Evolutionary conservation across 2,113 vertebrate genomes (phyloP), one percentile per base, ranked within the genome.

Genomic region (Sceloporus tristichus): DNA sequence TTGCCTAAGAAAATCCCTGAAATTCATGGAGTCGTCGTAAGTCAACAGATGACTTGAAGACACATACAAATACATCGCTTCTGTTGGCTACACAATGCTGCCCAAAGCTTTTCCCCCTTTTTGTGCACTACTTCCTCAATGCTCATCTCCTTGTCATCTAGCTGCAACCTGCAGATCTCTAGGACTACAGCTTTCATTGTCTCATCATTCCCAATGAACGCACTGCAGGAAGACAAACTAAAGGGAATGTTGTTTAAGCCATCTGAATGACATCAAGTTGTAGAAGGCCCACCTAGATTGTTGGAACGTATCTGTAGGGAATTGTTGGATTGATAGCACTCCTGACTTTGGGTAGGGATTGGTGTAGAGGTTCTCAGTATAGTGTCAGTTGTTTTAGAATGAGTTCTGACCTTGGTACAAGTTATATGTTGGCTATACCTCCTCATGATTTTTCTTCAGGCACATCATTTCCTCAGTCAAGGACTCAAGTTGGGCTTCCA

Each of bases 381-480:
- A 34, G 42, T 53, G 27, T 23, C 73, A 40, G 6, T 16, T 29
- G 9, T 71, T 71, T 71, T 29, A 29, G 68, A 10, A 71, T 62
- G 18, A 1, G 13, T 62, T 62, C 59, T 62, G 59, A 16, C 11
- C 59, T 62, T 62, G 59, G 59, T 62, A 62, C 3, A 62, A 62
- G 59, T 62, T 62, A 62, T 62, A 8, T 71, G 68, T 71, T 71
- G 68, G 27, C 68, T 71, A 29, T 91, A 93, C 91, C 82, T 94
- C 92, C 21, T 87, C 88, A 18, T 94, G 93, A 34, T 91, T 92
- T 65, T 93, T 92, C 86, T 92, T 92, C 56, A 91, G 70, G 54
- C 48, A 90, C 34, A 48, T 54, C 38, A 87, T 62, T 40, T 93
- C 91, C 56, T 92, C 93, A 16, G 29, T 91, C 68, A 93, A 29